phyloP scores from a whole-genome alignment of 2,888 invertebrate species.

The Parnassius glacialis region DNA sequence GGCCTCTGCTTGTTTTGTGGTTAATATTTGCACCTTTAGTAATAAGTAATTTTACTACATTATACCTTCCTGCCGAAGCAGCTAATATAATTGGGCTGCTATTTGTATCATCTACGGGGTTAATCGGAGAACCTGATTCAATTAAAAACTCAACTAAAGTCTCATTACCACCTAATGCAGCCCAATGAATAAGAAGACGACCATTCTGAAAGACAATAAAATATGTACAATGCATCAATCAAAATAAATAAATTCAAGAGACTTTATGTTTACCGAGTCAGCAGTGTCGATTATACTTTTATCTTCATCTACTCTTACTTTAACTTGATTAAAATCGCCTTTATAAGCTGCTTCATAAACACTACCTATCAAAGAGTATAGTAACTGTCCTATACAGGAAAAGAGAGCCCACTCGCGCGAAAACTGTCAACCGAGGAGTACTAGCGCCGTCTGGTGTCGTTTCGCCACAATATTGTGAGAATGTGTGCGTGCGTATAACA shows the following conservation, averaged over 20 bases:
- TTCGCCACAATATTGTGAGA: too few relatives aligned
- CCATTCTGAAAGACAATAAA: conserved; percentile 79
- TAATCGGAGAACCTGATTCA: conserved; percentile 83
- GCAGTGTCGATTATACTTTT: conserved; percentile 44
- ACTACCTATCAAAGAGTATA: conserved; percentile 66
- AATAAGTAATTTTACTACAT: conserved; percentile 84
- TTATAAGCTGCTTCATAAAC: conserved; percentile 86
- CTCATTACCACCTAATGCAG: conserved; percentile 88
- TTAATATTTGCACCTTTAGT: conserved; percentile 87
- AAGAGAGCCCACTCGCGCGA: too few relatives aligned
- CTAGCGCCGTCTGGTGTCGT: too few relatives aligned
- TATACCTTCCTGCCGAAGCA: conserved; percentile 87
- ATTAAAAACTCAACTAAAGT: conserved; percentile 86
- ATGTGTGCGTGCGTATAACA: too few relatives aligned
- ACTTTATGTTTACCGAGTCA: conserved; percentile 51
- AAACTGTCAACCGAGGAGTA: too few relatives aligned
- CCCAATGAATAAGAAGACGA: conserved; percentile 89
- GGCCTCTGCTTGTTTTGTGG: conserved; percentile 86
- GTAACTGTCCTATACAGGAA: too few relatives aligned
- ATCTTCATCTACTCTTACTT: conserved; percentile 82
- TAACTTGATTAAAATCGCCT: conserved; percentile 85
- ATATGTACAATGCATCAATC: not conserved
- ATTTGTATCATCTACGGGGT: conserved; percentile 87
- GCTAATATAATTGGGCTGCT: conserved; percentile 91
- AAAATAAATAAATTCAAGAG: not conserved